Evolutionary conservation across 2,888 invertebrate genomes (phyloP).

Genomic region (Agonopterix heracliana): DNA sequence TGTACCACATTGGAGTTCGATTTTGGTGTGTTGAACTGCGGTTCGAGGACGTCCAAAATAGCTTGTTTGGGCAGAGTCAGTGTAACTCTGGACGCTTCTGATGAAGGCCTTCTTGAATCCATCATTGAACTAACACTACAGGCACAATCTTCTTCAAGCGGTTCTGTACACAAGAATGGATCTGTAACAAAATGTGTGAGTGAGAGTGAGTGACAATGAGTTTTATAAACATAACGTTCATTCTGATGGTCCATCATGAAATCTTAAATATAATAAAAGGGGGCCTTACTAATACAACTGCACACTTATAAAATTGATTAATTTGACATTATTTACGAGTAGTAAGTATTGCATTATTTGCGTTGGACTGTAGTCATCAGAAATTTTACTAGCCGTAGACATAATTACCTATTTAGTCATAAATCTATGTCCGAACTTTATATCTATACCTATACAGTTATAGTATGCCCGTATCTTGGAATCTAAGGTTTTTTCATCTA

Average conservation of each 20-base stretch:
- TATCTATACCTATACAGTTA: too few relatives aligned
- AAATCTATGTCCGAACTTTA: too few relatives aligned
- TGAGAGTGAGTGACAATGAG: not conserved
- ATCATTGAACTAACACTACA: slow-evolving; percentile 80
- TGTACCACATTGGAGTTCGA: slow-evolving; percentile 73
- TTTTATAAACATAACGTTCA: too few relatives aligned
- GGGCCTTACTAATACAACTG: too few relatives aligned
- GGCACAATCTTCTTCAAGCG: slow-evolving; percentile 78
- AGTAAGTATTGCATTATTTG: too few relatives aligned
- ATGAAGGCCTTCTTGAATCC: slow-evolving; percentile 77
- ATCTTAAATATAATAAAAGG: not conserved
- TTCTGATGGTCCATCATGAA: not conserved
- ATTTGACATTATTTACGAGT: not conserved
- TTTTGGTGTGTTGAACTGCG: slow-evolving; percentile 72
- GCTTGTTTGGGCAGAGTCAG: slow-evolving; percentile 67
- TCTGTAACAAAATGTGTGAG: slow-evolving; percentile 44
- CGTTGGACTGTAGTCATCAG: too few relatives aligned
- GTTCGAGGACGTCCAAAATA: slow-evolving; percentile 73
- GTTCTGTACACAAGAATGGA: slow-evolving; percentile 73
- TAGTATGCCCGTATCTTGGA: too few relatives aligned
- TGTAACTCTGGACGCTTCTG: slow-evolving; percentile 75
- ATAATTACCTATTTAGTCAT: too few relatives aligned
- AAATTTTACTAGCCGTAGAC: too few relatives aligned
- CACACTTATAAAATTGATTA: too few relatives aligned
- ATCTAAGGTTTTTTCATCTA: too few relatives aligned